Evolutionary conservation across 1,140 invertebrate species (phyloP), one percentile per base, ranked within the genome.

Genomic region (Lucilia sericata): DNA sequence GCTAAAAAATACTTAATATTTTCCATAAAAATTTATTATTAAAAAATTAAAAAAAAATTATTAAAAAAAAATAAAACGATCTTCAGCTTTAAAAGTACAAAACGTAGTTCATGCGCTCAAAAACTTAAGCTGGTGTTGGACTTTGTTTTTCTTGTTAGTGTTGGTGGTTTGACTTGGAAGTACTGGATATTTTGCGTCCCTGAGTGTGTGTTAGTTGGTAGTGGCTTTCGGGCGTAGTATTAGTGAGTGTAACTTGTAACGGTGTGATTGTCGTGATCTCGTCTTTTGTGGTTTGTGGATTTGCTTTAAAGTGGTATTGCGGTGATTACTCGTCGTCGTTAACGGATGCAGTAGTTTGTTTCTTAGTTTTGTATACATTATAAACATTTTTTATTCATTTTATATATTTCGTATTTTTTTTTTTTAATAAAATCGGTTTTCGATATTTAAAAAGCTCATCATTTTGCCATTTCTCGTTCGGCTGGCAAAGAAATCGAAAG

Each of bases 401-500:
- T 9, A 80, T 19, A 30, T 30, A 30, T 30, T 30, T 30, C 25
- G 25, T 30, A 30, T 30, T 30, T 80, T 19, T 21, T 25, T 78
- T 36, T 42, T 80, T 80, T 49, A 80, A 80, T 80, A 49, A 80
- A 80, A 80, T 80, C 76, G 76, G 87, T 88, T 88, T 90, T 90
- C 87, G 87, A 89, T 88, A 85, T 84, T 86, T 86, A 86, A 85
- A 85, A 86, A 88, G 88, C 90, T 88, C 88, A 89, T 88, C 87
- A 89, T 89, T 89, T 90, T 89, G 88, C 89, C 89, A 90, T 90
- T 90, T 90, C 89, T 90, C 87, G 89, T 88, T 89, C 88, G 88
- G 88, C 89, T 89, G 87, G 88, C 89, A 90, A 89, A 87, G 89
- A 90, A 90, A 90, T 88, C 89, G 88, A 90, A 90, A 90, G 89